Evolutionary conservation across 2,888 invertebrate species (phyloP).

Genomic region (Arge pagana): DNA sequence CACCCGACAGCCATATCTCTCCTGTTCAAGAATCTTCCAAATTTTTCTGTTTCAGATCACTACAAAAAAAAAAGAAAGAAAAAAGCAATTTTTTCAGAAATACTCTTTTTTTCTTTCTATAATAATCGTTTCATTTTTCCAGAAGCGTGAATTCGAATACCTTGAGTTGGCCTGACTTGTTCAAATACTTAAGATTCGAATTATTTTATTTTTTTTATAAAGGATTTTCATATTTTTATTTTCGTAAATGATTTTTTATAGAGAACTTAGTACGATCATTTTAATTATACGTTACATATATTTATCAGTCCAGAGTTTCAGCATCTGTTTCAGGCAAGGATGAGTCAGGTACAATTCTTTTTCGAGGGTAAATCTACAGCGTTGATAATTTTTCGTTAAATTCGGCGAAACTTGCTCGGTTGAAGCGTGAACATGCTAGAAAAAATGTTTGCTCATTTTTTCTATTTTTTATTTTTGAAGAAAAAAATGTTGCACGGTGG

Average conservation of each 20-base stretch:
- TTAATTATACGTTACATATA: constrained; percentile 75
- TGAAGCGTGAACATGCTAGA: neutral
- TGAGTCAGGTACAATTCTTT: constrained; percentile 77
- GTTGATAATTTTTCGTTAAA: constrained; percentile 47
- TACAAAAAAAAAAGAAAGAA: constrained; percentile 11
- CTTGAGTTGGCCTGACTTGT: no score
- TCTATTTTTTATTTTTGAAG: neutral
- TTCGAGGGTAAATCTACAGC: constrained; percentile 34
- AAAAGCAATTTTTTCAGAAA: neutral
- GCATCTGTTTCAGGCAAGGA: constrained; percentile 78
- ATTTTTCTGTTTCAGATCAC: no score
- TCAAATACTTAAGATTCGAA: no score
- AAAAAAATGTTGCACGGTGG: neutral
- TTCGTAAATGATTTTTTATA: no score
- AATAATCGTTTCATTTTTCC: no score
- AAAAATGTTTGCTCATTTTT: neutral
- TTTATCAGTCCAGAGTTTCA: constrained; percentile 79
- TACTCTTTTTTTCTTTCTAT: constrained; percentile 9
- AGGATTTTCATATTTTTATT: no score
- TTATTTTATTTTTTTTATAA: no score
- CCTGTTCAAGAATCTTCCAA: no score
- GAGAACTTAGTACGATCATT: no score
- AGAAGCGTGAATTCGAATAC: no score
- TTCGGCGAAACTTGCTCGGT: constrained; percentile 21
- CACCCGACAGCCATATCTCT: no score